These are phyloP conservation scores for Lepeophtheirus salmonis DNA, from an alignment of 1,140 invertebrate species.

Conservation along the genomic window DNA sequence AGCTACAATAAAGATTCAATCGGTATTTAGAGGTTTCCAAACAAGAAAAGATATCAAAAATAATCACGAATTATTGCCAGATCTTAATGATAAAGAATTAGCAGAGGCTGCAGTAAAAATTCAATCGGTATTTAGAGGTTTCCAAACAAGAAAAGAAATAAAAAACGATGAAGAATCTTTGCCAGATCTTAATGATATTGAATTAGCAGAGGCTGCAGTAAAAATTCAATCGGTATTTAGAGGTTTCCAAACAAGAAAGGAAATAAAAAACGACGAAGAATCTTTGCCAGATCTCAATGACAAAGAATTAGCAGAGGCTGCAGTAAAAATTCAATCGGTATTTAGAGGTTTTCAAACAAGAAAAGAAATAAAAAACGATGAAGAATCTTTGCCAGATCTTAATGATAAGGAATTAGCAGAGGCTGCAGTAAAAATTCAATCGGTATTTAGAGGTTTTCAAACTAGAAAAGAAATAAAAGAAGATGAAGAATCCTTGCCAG, in stretches of 20 bases:
- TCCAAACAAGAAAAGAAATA: conserved; percentile 6
- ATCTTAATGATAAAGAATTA: conserved; percentile 11
- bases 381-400: conserved; percentile 14
- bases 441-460: conserved; percentile 45
- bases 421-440: conserved; percentile 54
- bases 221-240: conserved; percentile 14
- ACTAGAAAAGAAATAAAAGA: conserved; percentile 23
- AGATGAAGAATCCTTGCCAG: conserved; percentile 5
- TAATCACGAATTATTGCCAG: not conserved
- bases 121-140: conserved; percentile 15
- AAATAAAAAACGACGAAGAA: not conserved
- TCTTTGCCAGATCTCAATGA: too few species aligned
- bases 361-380: not conserved
- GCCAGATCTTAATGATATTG: not conserved
- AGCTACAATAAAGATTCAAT: conserved; percentile 13
- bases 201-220: conserved; percentile 1
- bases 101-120: conserved; percentile 15
- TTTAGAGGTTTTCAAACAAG: conserved; percentile 1
- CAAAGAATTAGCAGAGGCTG: too few species aligned
- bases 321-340: conserved; percentile 1
- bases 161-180: conserved; percentile 4
- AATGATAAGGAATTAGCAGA: not conserved
- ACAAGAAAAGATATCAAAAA: conserved; percentile 4
- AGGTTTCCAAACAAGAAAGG: conserved; percentile 13
- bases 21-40: conserved; percentile 12